These are phyloP conservation scores for Pardalotus punctatus DNA, from an alignment of 2,113 vertebrate genomes.

Conservation along the genomic window DNA sequence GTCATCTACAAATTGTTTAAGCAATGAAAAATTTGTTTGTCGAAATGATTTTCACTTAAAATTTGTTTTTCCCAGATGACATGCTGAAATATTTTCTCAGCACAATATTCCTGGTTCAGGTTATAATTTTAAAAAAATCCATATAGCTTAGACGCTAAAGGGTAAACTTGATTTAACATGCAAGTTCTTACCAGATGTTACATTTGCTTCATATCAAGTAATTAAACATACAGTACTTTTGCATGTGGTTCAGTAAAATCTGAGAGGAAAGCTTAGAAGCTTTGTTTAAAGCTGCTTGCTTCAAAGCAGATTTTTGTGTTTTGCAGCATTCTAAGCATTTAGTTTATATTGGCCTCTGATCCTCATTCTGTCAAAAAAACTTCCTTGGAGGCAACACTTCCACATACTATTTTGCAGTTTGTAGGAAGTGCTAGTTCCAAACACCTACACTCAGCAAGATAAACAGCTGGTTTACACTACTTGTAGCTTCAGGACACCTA, in stretches of 20 bases:
- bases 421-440: neutral
- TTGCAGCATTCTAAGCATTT: constrained; percentile 34
- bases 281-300: constrained; percentile 65
- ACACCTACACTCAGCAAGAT: neutral
- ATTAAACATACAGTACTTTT: constrained; percentile 46
- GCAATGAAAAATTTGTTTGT: neutral
- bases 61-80: neutral
- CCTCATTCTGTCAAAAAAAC: neutral
- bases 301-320: constrained; percentile 54
- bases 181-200: constrained; percentile 55
- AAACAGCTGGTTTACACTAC: neutral
- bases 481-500: neutral
- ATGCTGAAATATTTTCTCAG: neutral
- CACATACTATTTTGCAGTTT: neutral
- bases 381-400: neutral
- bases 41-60: neutral
- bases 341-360: neutral
- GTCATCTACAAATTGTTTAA: neutral
- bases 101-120: neutral
- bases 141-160: constrained; percentile 4
- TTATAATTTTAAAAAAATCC: neutral
- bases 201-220: constrained; percentile 53
- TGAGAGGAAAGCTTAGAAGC: constrained; percentile 48
- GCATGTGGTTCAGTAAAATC: constrained; percentile 46
- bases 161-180: constrained; percentile 39